Evolutionary conservation across 2,113 vertebrate species (phyloP).

Genomic region (Heloderma charlesbogerti): DNA sequence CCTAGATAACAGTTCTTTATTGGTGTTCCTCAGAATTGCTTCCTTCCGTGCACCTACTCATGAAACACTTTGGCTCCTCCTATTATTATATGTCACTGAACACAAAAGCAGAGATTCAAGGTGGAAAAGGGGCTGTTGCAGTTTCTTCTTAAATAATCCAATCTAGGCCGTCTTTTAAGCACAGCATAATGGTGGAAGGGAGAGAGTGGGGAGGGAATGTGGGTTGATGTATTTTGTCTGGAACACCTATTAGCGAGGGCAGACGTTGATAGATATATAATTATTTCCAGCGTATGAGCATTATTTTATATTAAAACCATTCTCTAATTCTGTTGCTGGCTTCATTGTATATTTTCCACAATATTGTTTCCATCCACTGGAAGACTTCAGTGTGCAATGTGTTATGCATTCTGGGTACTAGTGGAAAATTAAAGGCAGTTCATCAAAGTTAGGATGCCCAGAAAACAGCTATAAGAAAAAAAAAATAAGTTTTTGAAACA

Average conservation of each 20-base stretch:
- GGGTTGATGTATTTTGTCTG: constrained; percentile 11
- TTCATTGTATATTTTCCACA: constrained; percentile 55
- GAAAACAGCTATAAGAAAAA: neutral
- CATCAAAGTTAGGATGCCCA: neutral
- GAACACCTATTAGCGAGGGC: neutral
- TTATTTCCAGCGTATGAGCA: constrained; percentile 63
- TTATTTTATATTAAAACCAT: constrained; percentile 72
- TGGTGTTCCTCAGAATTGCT: neutral
- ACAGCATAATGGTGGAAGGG: neutral
- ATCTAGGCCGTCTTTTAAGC: neutral
- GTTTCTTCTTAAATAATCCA: neutral
- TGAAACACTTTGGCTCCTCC: neutral
- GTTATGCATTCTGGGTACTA: constrained; percentile 29
- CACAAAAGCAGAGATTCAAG: neutral
- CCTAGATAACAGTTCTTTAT: no score
- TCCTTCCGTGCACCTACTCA: neutral
- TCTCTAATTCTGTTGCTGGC: constrained; percentile 60
- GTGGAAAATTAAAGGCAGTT: constrained; percentile 19
- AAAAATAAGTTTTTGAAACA: constrained; percentile 6
- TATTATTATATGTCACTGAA: neutral
- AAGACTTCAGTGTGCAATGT: constrained; percentile 7
- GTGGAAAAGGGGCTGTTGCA: neutral
- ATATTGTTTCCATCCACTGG: neutral
- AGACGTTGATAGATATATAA: constrained; percentile 27
- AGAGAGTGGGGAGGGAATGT: neutral